phyloP scores from a whole-genome alignment of 1,140 invertebrate species.

The Musca vetustissima region DNA sequence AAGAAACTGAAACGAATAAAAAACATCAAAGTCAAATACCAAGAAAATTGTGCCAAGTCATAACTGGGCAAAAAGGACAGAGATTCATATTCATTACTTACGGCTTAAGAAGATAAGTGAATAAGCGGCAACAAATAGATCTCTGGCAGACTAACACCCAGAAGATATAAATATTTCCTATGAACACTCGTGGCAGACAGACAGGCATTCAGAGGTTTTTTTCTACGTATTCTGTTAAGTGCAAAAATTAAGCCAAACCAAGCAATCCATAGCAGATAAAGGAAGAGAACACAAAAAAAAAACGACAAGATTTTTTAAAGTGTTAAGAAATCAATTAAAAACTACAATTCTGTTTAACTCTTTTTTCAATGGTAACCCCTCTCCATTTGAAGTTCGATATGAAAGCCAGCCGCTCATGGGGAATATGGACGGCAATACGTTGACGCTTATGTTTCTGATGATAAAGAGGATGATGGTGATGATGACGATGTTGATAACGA shows the following conservation, averaged over 20 bases:
- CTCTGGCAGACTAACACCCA: no score
- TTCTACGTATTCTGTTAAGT: background rate
- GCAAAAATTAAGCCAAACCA: background rate
- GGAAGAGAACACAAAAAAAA: no score
- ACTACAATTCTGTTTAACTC: background rate
- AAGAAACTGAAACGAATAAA: background rate
- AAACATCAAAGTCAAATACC: no score
- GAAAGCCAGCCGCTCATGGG: constrained; percentile 10
- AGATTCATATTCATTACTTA: no score
- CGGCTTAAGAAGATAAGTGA: no score
- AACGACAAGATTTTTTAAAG: background rate
- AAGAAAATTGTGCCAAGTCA: constrained; percentile 11
- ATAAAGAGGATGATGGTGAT: constrained; percentile 10
- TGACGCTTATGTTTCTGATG: constrained; percentile 5
- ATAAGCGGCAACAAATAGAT: no score
- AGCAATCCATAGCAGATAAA: background rate
- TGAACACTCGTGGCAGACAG: background rate
- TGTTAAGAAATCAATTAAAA: constrained; percentile 23
- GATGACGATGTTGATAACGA: no score
- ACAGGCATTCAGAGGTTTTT: constrained; percentile 1
- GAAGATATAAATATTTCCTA: no score
- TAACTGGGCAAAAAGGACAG: background rate
- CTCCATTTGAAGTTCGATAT: background rate
- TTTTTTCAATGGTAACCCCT: no score
- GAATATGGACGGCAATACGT: background rate